Conservation (phyloP, 2,113 vertebrate genomes). For the Madoqua kirkii region DNA sequence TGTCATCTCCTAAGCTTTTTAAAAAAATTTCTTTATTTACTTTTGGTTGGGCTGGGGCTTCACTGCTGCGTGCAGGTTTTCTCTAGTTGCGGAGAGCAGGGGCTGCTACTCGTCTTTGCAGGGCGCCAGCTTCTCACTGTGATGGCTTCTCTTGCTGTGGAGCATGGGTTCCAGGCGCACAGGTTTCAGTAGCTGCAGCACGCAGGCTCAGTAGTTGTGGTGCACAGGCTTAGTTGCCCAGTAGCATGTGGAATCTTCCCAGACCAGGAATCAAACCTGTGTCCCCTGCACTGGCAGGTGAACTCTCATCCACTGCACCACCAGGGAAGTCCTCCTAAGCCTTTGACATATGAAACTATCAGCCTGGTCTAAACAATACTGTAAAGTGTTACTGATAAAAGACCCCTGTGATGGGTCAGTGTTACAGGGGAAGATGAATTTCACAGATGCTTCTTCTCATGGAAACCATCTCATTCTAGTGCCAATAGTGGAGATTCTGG, state of each 20-base stretch:
- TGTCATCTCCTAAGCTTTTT: neutral
- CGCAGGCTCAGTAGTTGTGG: neutral
- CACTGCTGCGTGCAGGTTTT: neutral
- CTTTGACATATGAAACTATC: neutral
- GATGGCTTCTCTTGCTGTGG: neutral
- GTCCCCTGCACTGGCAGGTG: neutral
- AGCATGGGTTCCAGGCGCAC: neutral
- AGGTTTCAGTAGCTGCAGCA: neutral
- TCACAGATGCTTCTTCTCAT: neutral
- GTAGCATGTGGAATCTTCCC: neutral
- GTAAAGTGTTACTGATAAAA: neutral
- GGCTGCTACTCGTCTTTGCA: neutral
- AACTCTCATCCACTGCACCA: neutral
- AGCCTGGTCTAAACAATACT: neutral
- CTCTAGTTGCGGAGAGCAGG: neutral
- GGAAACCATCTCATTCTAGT: neutral
- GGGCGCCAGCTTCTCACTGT: neutral
- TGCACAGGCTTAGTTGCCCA: neutral
- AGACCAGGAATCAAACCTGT: neutral
- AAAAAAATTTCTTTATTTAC: neutral
- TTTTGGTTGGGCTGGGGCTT: neutral
- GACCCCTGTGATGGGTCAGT: neutral
- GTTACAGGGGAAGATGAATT: neutral
- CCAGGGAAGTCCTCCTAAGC: neutral
- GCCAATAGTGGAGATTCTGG: neutral